Evolutionary conservation across 2,888 invertebrate genomes (phyloP), one percentile per base, ranked within the genome.

Genomic region (Dysmachus trigonus): DNA sequence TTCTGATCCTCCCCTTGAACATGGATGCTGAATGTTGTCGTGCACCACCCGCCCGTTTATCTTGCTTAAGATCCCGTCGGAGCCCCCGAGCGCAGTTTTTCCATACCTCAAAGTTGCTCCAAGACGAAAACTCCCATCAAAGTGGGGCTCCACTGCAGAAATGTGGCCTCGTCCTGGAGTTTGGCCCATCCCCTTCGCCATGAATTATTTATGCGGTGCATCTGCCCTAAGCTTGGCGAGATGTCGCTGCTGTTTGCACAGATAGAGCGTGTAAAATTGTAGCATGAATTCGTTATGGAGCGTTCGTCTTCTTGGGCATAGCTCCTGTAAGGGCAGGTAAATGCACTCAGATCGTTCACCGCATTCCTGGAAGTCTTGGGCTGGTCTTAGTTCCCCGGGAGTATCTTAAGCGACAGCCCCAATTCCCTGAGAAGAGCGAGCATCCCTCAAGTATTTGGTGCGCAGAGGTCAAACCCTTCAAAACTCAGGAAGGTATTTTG

Each of bases 151-250:
- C 62, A 62, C 18, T 62, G 62, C 62, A 62, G 22, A 62, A 62
- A 22, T 62, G 62, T 8, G 62, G 62, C 47, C 27, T 10, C 22
- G 3, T 33, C 38, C 31, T 73, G 8, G 27, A 27, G 53, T 7
- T 13, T 22, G 6, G 6, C 81, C 53, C 53, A 81, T 81, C 6
- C 18, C 51, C 8, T 51, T 18, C 30, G 22, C 10, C 53, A 33
- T 53, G 53, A 81, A 81, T 81, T 81, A 81, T 81, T 81, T 81
- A 81, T 81, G 62, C 22, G 10, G 18, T 53, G 81, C 81, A 81
- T 81, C 62, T 81, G 35, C 33, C 35, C 31, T 62, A 47, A 62
- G 51, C 62, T 81, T 8, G 8, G 51, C 18, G 31, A 81, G 31
- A 81, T 53, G 53, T 47, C 62, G 62, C 53, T 18, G 18, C 15